phyloP scores from a whole-genome alignment of 2,797 vertebrate species.

The Carcharodon carcharias region DNA sequence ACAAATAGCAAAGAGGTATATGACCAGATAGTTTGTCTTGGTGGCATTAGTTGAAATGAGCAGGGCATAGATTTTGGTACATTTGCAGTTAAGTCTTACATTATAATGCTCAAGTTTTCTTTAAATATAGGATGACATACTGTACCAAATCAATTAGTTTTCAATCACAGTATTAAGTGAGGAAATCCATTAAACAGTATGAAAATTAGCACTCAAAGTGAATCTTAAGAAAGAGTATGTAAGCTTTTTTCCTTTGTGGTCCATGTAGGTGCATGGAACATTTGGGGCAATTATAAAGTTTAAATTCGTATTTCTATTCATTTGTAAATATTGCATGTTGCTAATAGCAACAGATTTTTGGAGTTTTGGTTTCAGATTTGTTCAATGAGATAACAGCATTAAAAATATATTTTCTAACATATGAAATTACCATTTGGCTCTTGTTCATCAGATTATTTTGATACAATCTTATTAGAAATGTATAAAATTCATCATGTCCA shows the following conservation, averaged over 20 bases:
- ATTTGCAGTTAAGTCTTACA: too few relatives aligned
- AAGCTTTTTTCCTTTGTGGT: background rate
- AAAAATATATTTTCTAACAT: background rate
- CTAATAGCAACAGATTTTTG: background rate
- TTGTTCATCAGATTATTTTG: background rate
- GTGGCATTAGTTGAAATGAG: too few relatives aligned
- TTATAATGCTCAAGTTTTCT: background rate
- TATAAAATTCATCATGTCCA: background rate
- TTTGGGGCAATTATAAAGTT: background rate
- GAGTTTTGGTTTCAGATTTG: background rate
- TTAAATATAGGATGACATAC: background rate
- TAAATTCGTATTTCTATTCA: background rate
- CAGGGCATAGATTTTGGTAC: too few relatives aligned
- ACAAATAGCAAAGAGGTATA: too few relatives aligned
- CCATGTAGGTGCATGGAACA: background rate
- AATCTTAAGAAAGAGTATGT: background rate
- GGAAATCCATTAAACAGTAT: background rate
- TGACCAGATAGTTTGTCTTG: too few relatives aligned
- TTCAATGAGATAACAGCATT: background rate
- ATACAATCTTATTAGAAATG: background rate
- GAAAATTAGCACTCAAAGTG: background rate
- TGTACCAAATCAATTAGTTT: background rate
- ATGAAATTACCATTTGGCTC: background rate
- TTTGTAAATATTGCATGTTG: background rate
- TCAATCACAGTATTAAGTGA: background rate